Percentiles rank a stretch among this genome's conserved stretches.
These are phyloP conservation scores for Tympanuchus pallidicinctus DNA, from an alignment of 2,113 vertebrate species.

Conservation along the genomic window DNA sequence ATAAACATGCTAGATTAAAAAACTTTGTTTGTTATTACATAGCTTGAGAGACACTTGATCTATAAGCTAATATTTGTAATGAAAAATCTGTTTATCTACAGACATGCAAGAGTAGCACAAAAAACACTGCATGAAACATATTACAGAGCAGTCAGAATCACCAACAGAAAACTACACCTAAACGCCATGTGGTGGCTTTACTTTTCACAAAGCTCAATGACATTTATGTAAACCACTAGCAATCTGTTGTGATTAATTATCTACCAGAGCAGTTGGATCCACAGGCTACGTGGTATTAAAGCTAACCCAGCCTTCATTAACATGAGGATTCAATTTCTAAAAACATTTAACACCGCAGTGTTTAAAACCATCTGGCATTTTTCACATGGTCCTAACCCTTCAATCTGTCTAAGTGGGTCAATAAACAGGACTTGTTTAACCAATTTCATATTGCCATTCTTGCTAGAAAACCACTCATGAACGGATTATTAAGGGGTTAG, in stretches of 20 bases:
- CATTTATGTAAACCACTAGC: not conserved
- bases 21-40: not conserved
- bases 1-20: not conserved
- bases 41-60: not conserved
- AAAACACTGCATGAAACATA: not conserved
- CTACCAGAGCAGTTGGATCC: constrained; percentile 21
- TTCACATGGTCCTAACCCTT: not conserved
- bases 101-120: not conserved
- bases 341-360: not conserved
- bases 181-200: not conserved
- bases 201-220: not conserved
- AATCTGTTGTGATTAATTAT: constrained; percentile 31
- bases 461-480: not conserved
- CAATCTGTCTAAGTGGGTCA: not conserved
- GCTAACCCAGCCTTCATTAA: not conserved
- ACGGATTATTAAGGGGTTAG: not conserved
- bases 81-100: not conserved
- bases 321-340: not conserved
- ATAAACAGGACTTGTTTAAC: not conserved
- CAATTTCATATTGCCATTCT: not conserved
- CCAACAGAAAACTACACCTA: not conserved
- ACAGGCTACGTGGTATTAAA: not conserved
- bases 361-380: not conserved
- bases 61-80: not conserved
- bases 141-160: not conserved